Evolutionary conservation across 2,888 invertebrate genomes (phyloP).

Genomic region (Lamellibrachia satsuma): DNA sequence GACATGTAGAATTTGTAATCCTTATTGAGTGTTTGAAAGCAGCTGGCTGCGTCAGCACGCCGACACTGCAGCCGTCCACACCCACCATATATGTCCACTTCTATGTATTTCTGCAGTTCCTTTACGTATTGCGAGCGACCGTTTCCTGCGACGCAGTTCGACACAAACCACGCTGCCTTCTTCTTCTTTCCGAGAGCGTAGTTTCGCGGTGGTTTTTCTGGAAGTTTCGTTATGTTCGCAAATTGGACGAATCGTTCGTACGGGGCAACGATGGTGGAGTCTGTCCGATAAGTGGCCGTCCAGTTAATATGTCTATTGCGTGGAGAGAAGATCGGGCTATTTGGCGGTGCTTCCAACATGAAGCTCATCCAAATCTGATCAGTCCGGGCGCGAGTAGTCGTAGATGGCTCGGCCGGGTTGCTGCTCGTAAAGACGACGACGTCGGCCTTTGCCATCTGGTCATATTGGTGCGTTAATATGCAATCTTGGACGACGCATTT

Average conservation of each 20-base stretch:
- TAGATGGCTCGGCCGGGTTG: background rate
- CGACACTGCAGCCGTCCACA: slow-evolving; percentile 84
- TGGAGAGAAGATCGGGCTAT: slow-evolving; percentile 73
- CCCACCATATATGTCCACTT: slow-evolving; percentile 54
- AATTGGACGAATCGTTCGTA: slow-evolving; percentile 71
- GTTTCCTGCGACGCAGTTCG: slow-evolving; percentile 94
- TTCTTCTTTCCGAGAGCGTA: slow-evolving; percentile 85
- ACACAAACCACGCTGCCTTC: slow-evolving; percentile 96
- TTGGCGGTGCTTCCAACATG: slow-evolving; percentile 94
- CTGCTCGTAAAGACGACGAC: background rate
- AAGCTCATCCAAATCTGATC: slow-evolving; percentile 81
- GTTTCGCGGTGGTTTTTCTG: slow-evolving; percentile 44
- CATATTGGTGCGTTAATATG: background rate
- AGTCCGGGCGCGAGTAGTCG: slow-evolving; percentile 19
- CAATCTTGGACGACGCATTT: background rate
- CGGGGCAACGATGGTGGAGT: slow-evolving; percentile 95
- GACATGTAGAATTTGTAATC: slow-evolving; percentile 91
- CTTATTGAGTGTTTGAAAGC: slow-evolving; percentile 81
- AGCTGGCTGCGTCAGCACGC: slow-evolving; percentile 68
- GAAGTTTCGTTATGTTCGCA: slow-evolving; percentile 28
- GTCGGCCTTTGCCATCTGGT: background rate
- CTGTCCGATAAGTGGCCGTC: slow-evolving; percentile 94
- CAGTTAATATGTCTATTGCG: slow-evolving; percentile 76
- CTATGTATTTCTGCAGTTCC: slow-evolving; percentile 85
- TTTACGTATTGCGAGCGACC: slow-evolving; percentile 85